Evolutionary conservation across 1,140 invertebrate species (phyloP), one percentile per base, ranked within the genome.

Genomic region (Drosophila suzukii): DNA sequence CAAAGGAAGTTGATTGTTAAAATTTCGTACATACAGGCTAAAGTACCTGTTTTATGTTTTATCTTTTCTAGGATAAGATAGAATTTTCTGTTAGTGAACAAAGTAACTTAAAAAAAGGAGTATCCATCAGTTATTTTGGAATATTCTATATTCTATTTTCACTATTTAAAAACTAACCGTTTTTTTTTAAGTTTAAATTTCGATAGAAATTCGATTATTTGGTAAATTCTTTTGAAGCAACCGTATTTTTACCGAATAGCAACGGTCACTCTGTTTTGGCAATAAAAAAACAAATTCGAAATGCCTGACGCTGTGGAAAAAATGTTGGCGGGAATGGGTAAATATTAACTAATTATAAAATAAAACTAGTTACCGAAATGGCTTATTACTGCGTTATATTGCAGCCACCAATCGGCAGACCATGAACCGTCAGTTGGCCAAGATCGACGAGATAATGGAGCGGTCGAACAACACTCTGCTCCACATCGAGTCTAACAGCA

Each of bases 391-490:
- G 24, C 24, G 13, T 1, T 6, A 0, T 13, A 24, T 39, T 60
- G 6, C 38, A 91, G 90, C 30, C 6, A 20, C 17, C 3, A 34
- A 59, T 12, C 81, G 78, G 6, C 54, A 58, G 4, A 66, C 75
- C 0, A 78, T 81, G 67, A 15, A 46, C 11, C 34, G 38, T 0
- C 90, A 91, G 30, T 38, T 62, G 2, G 43, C 27, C 10, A 74
- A 72, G 27, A 83, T 90, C 10, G 56, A 68, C 0, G 86, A 91
- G 57, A 77, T 91, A 6, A 54, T 83, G 58, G 90, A 91, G 7
- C 84, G 79, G 11, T 90, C 86, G 0, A 91, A 91, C 38, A 89
- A 75, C 54, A 83, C 75, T 0, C 51, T 91, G 7, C 72, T 91
- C 6, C 76, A 89, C 20, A 73, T 90, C 13, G 90, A 91, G 56